Percentiles rank a stretch among this genome's conserved stretches.
Evolutionary conservation across 2,888 invertebrate species (phyloP).

Genomic region (Sclerodermus sp.): DNA sequence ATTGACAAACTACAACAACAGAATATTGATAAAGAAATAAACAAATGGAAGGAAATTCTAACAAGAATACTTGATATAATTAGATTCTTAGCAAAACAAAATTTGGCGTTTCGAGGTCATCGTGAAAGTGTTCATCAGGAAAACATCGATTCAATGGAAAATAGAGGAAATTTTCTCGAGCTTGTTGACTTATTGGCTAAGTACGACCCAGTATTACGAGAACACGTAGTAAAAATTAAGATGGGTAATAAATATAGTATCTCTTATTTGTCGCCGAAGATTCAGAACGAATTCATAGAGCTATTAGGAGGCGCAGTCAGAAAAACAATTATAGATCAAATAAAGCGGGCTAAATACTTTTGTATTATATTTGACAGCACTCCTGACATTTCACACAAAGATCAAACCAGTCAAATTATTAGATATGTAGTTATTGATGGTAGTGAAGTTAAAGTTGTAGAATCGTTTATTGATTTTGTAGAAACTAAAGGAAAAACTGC

Average conservation of each 20-base stretch:
- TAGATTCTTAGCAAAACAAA: conserved; percentile 14
- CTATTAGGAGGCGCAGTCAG: conserved; percentile 10
- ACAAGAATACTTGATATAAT: conserved; percentile 8
- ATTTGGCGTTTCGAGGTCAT: conserved; percentile 20
- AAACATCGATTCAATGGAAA: not conserved
- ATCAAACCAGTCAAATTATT: conserved; percentile 29
- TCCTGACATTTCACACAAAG: conserved; percentile 18
- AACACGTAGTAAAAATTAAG: conserved; percentile 17
- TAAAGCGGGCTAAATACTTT: conserved; percentile 9
- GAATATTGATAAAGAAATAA: conserved; percentile 14
- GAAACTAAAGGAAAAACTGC: conserved; percentile 21
- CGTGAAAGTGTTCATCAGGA: not conserved
- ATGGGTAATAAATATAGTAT: conserved; percentile 8
- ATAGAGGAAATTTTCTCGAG: conserved; percentile 19
- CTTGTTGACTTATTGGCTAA: conserved; percentile 18
- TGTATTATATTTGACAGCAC: conserved; percentile 12
- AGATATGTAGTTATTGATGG: conserved; percentile 26
- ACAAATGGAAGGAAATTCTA: conserved; percentile 17
- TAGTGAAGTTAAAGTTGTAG: conserved; percentile 22
- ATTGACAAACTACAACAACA: conserved; percentile 24
- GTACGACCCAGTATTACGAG: conserved; percentile 21
- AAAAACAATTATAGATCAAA: conserved; percentile 3
- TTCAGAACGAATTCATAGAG: conserved; percentile 15
- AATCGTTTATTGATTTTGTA: conserved; percentile 31
- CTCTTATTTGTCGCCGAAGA: conserved; percentile 20